These are phyloP conservation scores for Dinomys branickii DNA, from an alignment of 2,113 vertebrate genomes.

Conservation along the genomic window DNA sequence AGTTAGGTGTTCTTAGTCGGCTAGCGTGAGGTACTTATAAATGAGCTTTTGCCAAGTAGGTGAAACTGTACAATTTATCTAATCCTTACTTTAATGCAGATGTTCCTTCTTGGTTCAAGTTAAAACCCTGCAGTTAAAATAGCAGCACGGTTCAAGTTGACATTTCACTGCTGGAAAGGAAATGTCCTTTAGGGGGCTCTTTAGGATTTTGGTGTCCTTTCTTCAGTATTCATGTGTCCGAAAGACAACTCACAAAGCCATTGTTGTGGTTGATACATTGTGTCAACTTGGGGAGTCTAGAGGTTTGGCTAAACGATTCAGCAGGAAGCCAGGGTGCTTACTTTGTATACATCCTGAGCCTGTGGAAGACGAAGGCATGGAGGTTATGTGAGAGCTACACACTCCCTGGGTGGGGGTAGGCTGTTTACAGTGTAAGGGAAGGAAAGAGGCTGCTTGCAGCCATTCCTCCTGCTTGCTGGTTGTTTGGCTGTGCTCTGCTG, in stretches of 20 bases:
- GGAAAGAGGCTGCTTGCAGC: too few relatives aligned
- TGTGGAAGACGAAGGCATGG: too few relatives aligned
- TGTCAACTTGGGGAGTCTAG: too few relatives aligned
- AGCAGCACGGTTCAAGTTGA: not conserved
- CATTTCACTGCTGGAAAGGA: not conserved
- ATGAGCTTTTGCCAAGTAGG: not conserved
- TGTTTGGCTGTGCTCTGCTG: too few relatives aligned
- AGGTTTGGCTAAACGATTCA: too few relatives aligned
- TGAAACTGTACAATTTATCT: not conserved
- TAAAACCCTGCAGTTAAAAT: not conserved
- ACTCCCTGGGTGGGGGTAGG: too few relatives aligned
- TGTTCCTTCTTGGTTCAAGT: conserved; percentile 9
- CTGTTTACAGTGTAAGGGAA: too few relatives aligned
- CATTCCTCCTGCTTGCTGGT: too few relatives aligned
- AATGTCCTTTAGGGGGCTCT: not conserved
- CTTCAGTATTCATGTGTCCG: not conserved
- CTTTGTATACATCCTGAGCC: too few relatives aligned
- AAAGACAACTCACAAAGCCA: not conserved
- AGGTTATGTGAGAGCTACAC: too few relatives aligned
- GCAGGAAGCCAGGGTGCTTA: too few relatives aligned
- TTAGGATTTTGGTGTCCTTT: not conserved
- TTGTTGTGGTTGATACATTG: too few relatives aligned
- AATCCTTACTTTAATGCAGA: not conserved
- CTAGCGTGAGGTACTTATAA: not conserved
- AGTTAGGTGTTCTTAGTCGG: not conserved